Evolutionary conservation across 2,888 invertebrate genomes (phyloP).

Genomic region (Thymelicus acteon): DNA sequence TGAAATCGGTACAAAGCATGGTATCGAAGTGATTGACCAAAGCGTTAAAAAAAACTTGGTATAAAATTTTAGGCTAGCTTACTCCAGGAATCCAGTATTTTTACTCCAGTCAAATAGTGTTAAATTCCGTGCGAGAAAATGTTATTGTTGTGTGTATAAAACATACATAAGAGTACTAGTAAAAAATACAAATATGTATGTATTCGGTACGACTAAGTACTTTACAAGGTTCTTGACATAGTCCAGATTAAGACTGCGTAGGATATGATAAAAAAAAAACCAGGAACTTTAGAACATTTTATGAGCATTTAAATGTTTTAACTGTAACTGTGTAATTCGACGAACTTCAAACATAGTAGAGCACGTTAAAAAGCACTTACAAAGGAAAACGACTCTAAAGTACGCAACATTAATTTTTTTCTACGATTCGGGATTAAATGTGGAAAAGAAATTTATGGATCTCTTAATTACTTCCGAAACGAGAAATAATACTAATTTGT

Average conservation of each 20-base stretch:
- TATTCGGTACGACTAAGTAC: too few relatives aligned
- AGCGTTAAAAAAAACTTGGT: too few relatives aligned
- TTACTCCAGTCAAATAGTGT: too few relatives aligned
- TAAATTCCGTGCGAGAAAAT: too few relatives aligned
- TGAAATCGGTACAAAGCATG: too few relatives aligned
- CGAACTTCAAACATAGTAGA: constrained; percentile 22
- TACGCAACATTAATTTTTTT: constrained; percentile 33
- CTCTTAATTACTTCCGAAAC: constrained; percentile 8
- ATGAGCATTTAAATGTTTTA: constrained; percentile 9
- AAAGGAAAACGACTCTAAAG: constrained; percentile 24
- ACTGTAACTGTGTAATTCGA: constrained; percentile 11
- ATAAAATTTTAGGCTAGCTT: too few relatives aligned
- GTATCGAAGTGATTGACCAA: too few relatives aligned
- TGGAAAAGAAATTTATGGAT: constrained; percentile 18
- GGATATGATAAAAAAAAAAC: background rate
- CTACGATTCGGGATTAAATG: constrained; percentile 19
- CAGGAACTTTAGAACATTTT: background rate
- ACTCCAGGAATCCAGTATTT: too few relatives aligned
- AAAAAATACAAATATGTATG: too few relatives aligned
- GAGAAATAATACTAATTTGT: background rate
- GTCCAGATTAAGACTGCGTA: background rate
- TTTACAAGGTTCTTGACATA: background rate
- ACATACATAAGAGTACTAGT: too few relatives aligned
- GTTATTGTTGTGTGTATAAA: too few relatives aligned
- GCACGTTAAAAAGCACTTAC: constrained; percentile 35